Base-by-base conservation (phyloP, 2,797 vertebrate species). In the Arrhamphus sclerolepis region DNA sequence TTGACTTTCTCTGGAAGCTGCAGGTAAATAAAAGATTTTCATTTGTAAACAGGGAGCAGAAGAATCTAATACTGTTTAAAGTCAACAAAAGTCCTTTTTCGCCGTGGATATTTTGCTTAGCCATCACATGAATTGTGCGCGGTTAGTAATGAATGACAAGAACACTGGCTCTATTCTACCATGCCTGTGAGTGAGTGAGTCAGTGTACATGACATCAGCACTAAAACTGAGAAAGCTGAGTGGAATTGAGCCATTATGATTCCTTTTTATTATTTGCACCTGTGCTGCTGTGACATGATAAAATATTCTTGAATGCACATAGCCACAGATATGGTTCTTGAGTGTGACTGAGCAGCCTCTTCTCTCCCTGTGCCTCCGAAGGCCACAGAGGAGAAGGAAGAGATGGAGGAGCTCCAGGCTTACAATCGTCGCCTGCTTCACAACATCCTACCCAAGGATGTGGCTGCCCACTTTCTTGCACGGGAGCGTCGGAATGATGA, bases 1-100 rank as follows among this genome's bases (percentile, higher is more conserved):
- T 98, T 0, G 97, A 98, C 89, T 98, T 99, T 87, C 95, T 98
- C 79, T 99, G 97, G 97, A 99, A 99, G 84, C 92, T 98, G 62
- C 97, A 99, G 96, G 97, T 99, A 69, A 63, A 48, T 39, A 0
- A 66, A 41, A 46, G 3, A 3, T 3, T 19, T 56, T 11, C 4
- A 21, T 28, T 18, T 24, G 2, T 29, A 4, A 49, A 56, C 7
- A 20, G 19, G 7, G 56, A 70, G 24, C 7, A 31, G 53, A 66
- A 50, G 14, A 53, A 46, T 31, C 3, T 28, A 9, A 6, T 6
- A 28, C 42, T 47, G 11, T 5, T 20, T 7, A 41, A 34, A 46
- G 4, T 41, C 5, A 40, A 10, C 26, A 41, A 61, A 56, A 62
- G 0, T 38, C 1, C 5, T 31, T 31, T 71, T 42, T 38, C 34